phyloP scores from a whole-genome alignment of 2,888 invertebrate species.

The Xanthia icteritia region DNA sequence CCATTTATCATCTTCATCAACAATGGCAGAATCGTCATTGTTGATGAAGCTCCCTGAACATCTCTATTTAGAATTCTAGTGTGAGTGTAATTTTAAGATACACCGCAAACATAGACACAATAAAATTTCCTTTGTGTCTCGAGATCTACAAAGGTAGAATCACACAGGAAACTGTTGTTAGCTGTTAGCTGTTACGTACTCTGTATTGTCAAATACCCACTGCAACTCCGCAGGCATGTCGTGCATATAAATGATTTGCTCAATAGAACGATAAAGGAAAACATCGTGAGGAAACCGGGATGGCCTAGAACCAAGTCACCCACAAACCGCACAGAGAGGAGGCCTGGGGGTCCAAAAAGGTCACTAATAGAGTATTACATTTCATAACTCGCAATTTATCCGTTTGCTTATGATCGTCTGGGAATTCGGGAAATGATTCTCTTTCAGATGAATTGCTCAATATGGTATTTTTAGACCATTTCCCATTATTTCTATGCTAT shows the following conservation, averaged over 20 bases:
- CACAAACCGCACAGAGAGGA: background rate
- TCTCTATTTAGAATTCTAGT: background rate
- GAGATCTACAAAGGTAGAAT: conserved; percentile 15
- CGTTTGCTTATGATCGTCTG: background rate
- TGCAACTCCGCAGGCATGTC: conserved; percentile 8
- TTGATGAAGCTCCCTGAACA: background rate
- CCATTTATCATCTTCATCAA: background rate
- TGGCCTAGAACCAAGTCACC: background rate
- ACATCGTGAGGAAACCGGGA: conserved; percentile 12
- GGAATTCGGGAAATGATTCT: background rate
- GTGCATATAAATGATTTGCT: conserved; percentile 33
- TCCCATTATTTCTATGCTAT: background rate
- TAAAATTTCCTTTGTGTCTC: conserved; percentile 21
- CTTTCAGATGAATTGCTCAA: background rate
- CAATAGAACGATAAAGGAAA: conserved; percentile 26
- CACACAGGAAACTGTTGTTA: conserved; percentile 50
- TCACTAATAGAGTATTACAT: background rate
- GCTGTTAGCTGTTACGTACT: conserved; percentile 17
- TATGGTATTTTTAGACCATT: background rate
- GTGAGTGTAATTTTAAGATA: background rate
- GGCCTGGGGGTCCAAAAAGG: background rate
- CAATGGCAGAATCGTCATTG: background rate
- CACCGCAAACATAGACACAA: conserved; percentile 25
- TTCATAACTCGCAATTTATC: background rate
- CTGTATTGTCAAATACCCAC: conserved; percentile 35